These are phyloP conservation scores for Monodelphis domestica DNA, from an alignment of 2,797 vertebrate species.

Conservation along the genomic window DNA sequence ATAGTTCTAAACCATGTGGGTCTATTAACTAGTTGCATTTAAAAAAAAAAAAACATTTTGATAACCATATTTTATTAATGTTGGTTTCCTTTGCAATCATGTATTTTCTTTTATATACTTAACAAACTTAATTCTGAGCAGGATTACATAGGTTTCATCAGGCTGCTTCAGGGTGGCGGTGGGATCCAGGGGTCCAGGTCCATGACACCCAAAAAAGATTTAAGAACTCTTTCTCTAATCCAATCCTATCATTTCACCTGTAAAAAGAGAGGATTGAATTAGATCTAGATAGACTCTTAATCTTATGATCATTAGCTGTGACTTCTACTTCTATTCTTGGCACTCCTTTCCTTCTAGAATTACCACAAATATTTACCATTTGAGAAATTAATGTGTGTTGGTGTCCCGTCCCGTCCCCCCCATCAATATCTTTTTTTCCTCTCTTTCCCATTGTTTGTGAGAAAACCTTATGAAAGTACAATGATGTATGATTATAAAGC, in stretches of 20 bases:
- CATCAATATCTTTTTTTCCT: not conserved
- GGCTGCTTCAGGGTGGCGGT: no score
- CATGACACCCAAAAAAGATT: no score
- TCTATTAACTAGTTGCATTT: not conserved
- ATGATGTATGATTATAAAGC: not conserved
- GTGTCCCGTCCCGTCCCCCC: no score
- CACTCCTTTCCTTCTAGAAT: not conserved
- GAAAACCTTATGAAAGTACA: not conserved
- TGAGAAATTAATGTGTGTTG: not conserved
- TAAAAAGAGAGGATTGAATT: not conserved
- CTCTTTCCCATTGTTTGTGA: not conserved
- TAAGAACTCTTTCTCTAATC: not conserved
- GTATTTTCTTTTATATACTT: not conserved
- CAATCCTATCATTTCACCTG: not conserved
- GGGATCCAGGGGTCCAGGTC: no score
- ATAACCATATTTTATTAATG: not conserved
- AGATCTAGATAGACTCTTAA: not conserved
- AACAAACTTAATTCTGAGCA: not conserved
- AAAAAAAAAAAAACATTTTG: not conserved
- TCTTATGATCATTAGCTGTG: not conserved
- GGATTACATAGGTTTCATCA: not conserved
- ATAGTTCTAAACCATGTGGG: not conserved
- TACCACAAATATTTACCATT: not conserved
- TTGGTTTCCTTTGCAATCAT: not conserved
- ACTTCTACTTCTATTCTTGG: not conserved